These are phyloP conservation scores for Pterostichus niger DNA, from an alignment of 2,888 invertebrate genomes.

Conservation along the genomic window DNA sequence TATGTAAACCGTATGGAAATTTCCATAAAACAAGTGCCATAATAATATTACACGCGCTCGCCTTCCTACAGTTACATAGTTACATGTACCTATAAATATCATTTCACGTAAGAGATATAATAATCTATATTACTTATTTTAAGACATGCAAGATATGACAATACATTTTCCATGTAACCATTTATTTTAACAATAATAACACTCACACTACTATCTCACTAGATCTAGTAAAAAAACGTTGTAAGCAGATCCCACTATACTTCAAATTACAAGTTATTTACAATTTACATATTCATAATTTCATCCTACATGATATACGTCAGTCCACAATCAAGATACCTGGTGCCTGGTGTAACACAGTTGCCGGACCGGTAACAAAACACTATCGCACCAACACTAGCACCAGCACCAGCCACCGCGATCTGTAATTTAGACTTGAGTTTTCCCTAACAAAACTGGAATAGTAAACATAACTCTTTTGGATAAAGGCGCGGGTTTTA, in stretches of 20 bases:
- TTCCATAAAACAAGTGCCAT: slow-evolving; percentile 50
- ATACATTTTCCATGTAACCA: not conserved
- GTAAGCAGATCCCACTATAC: slow-evolving; percentile 36
- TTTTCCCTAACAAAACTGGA: slow-evolving; percentile 61
- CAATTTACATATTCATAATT: slow-evolving; percentile 55
- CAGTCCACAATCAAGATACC: slow-evolving; percentile 39
- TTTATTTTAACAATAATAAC: slow-evolving; percentile 29
- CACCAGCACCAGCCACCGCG: not conserved
- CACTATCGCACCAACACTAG: slow-evolving; percentile 11
- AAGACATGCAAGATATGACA: slow-evolving; percentile 27
- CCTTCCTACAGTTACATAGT: slow-evolving; percentile 22
- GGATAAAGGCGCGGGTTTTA: slow-evolving; percentile 46
- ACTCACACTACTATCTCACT: not conserved
- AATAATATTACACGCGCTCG: slow-evolving; percentile 11
- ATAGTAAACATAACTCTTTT: slow-evolving; percentile 61
- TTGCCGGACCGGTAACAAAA: slow-evolving; percentile 53
- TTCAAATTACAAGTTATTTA: slow-evolving; percentile 56
- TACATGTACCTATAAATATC: slow-evolving; percentile 47
- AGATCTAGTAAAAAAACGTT: slow-evolving; percentile 30
- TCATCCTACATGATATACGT: slow-evolving; percentile 31
- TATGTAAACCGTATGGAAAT: slow-evolving; percentile 44
- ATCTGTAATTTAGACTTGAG: slow-evolving; percentile 54
- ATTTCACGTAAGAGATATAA: slow-evolving; percentile 5
- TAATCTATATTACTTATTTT: slow-evolving; percentile 48
- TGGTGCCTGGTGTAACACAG: slow-evolving; percentile 56